These are phyloP conservation scores for Sycophila sp. DNA, from an alignment of 1,140 invertebrate genomes.

Conservation along the genomic window DNA sequence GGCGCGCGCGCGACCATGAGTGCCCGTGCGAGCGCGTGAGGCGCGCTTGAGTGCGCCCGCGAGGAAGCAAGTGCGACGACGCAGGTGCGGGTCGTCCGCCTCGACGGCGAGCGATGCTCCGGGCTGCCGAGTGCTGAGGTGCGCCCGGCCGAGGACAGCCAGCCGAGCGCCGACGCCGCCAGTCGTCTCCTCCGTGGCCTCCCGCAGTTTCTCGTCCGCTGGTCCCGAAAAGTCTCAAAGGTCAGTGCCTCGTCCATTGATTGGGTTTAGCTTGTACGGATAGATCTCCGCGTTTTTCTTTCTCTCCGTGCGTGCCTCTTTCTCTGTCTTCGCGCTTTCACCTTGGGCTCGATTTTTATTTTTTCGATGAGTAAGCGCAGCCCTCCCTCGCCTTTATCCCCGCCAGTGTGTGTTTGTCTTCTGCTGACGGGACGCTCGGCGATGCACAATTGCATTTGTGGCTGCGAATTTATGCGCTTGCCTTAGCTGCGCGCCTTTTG, in stretches of 20 bases:
- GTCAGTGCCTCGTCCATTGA: conserved; percentile 5
- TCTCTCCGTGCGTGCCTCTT: too few relatives aligned
- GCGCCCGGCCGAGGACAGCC: not conserved
- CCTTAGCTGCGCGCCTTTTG: too few relatives aligned
- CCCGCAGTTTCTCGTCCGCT: conserved; percentile 23
- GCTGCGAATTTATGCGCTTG: too few relatives aligned
- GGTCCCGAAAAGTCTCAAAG: conserved; percentile 40
- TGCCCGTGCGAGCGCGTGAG: too few relatives aligned
- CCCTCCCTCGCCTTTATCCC: not conserved
- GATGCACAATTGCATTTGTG: too few relatives aligned
- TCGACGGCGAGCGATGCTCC: not conserved
- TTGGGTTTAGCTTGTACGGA: too few relatives aligned
- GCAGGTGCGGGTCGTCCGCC: not conserved
- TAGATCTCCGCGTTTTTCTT: too few relatives aligned
- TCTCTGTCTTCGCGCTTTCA: conserved; percentile 2
- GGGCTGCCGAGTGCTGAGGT: not conserved
- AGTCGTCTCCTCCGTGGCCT: conserved; percentile 4
- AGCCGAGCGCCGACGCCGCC: not conserved
- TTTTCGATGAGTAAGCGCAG: conserved; percentile 21
- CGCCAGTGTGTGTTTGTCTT: not conserved
- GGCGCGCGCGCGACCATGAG: too few relatives aligned
- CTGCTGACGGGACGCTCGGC: not conserved
- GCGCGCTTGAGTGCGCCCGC: not conserved
- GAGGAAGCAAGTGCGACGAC: not conserved
- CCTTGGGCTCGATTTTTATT: conserved; percentile 29